Evolutionary conservation across 2,888 invertebrate genomes (phyloP), one percentile per base, ranked within the genome.

Genomic region (Endotricha flammealis): DNA sequence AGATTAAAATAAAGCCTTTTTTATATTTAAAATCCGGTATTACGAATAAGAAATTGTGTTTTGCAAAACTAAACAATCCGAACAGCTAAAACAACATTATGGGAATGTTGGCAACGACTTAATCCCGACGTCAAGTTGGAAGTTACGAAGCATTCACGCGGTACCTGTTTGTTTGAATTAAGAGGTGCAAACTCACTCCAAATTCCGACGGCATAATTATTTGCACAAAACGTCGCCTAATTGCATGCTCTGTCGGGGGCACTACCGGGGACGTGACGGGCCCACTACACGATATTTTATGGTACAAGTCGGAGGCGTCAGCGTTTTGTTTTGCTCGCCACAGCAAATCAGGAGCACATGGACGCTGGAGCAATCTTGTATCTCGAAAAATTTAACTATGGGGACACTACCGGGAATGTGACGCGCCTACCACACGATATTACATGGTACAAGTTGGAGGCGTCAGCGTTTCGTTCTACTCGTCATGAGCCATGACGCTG

Each of bases 161-260:
- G 48, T 55, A 57, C 61, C 59, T 61, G 62, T 55, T 56, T 64
- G 57, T 55, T 48, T 60, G 60, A 69, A 71, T 70, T 64, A 70
- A 74, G 71, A 73, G 70, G 70, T 70, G 66, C 53, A 53, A 56
- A 60, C 55, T 46, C 41, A 46, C 50, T 49, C 57, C 51, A 53
- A 66, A 71, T 70, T 64, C 60, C 64, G 63, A 48, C 57, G 57
- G 56, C 65, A 70, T 77, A 78, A 80, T 79, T 80, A 79, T 78
- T 75, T 75, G 72, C 64, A 72, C 79, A 78, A 76, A 81, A 80
- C 73, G 70, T 64, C 53, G 69, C 66, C 74, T 81, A 81, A 81
- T 81, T 81, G 81, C 80, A 72, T 67, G 68, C 69, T 64, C 75
- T 79, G 79, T 65, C 59, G 64, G 62, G 71, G 75, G 79, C 76